Evolutionary conservation across 1,140 invertebrate species (phyloP).

Genomic region (Lepeophtheirus salmonis): DNA sequence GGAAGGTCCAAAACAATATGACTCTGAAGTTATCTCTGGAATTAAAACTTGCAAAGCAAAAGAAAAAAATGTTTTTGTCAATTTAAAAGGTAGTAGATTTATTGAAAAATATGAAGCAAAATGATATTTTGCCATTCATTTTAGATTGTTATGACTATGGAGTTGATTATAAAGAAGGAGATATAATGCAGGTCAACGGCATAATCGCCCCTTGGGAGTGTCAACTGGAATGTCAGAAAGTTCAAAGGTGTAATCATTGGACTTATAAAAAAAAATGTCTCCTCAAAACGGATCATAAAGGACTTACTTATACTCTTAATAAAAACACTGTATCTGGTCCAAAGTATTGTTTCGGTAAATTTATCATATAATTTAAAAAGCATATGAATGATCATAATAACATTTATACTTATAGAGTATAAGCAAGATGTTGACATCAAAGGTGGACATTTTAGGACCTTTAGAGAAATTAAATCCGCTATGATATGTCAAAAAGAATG

Average conservation of each 20-base stretch:
- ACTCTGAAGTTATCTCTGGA: not conserved
- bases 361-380: not conserved
- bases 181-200: not conserved
- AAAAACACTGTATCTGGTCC: not conserved
- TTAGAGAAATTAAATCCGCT: not conserved
- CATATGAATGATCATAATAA: not conserved
- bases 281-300: not conserved
- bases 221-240: not conserved
- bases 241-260: not conserved
- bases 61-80: not conserved
- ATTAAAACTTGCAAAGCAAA: not conserved
- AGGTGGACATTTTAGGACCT: not conserved
- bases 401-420: not conserved
- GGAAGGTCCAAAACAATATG: not conserved
- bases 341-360: not conserved
- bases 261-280: not conserved
- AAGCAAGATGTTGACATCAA: not conserved
- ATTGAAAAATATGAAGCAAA: not conserved
- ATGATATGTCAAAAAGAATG: not conserved
- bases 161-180: not conserved
- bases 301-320: not conserved
- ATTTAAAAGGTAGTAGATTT: not conserved
- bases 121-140: not conserved
- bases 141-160: not conserved
- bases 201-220: not conserved